A percentile compares a stretch with the other conserved stretches of the same genome.
phyloP scores from a whole-genome alignment of 2,888 invertebrate species.

The Drosophila neonasuta region DNA sequence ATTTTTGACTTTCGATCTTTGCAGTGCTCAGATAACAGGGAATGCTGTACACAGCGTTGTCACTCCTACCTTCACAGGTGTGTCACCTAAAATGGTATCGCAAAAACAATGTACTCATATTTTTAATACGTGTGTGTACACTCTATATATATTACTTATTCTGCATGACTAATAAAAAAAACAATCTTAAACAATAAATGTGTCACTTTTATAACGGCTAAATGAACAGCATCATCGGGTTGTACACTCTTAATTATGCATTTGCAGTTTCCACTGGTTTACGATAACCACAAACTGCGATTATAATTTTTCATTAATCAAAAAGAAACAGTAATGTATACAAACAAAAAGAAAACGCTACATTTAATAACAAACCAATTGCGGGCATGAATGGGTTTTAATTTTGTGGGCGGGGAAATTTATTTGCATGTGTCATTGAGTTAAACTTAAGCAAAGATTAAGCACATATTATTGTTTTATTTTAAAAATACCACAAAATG shows the following conservation, averaged over 20 bases:
- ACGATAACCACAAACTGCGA: neutral
- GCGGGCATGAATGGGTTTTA: no score
- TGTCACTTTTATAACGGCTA: neutral
- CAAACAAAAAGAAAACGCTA: neutral
- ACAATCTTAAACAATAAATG: neutral
- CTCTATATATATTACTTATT: neutral
- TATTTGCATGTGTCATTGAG: slow-evolving; percentile 1
- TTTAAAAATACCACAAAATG: neutral
- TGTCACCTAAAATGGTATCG: slow-evolving; percentile 68
- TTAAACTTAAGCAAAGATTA: neutral
- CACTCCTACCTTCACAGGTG: slow-evolving; percentile 80
- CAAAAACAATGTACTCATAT: neutral
- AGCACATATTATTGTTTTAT: neutral
- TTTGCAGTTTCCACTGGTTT: neutral
- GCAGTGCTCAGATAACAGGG: slow-evolving; percentile 71
- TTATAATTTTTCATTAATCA: neutral
- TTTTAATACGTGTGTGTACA: neutral
- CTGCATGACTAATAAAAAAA: slow-evolving; percentile 23
- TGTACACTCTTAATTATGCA: neutral
- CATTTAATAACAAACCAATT: neutral
- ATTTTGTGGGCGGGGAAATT: neutral
- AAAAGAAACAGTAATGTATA: neutral
- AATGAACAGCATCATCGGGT: neutral
- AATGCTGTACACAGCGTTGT: slow-evolving; percentile 79
- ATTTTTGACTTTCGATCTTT: slow-evolving; percentile 32